These are phyloP conservation scores for Acropora yongei DNA, from an alignment of 64 coral and sea anemone genomes.

Conservation along the genomic window DNA sequence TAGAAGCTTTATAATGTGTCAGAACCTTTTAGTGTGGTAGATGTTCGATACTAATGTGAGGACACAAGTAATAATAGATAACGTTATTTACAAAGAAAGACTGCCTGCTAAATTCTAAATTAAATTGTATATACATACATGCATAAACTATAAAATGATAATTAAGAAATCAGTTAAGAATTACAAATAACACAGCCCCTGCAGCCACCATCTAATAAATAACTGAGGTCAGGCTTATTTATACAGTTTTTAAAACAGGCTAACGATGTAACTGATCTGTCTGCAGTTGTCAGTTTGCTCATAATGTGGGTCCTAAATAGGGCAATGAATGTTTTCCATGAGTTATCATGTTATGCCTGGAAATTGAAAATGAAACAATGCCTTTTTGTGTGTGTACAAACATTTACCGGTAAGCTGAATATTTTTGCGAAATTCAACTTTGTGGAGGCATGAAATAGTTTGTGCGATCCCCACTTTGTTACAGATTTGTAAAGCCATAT, in stretches of 20 bases:
- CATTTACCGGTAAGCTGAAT: too few relatives aligned
- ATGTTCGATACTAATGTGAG: background rate
- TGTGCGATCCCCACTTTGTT: too few relatives aligned
- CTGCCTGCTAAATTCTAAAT: too few relatives aligned
- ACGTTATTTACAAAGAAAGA: background rate
- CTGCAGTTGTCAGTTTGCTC: conserved; percentile 7
- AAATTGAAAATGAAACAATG: too few relatives aligned
- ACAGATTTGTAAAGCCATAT: too few relatives aligned
- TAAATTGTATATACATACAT: too few relatives aligned
- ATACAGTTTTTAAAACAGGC: background rate
- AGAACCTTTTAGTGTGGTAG: background rate
- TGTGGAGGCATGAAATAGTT: too few relatives aligned
- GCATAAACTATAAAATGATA: background rate
- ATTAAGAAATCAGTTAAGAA: background rate
- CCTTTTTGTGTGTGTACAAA: too few relatives aligned
- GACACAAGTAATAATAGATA: background rate
- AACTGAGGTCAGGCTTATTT: background rate
- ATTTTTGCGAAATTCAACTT: too few relatives aligned
- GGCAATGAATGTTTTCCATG: too few relatives aligned
- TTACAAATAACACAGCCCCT: background rate
- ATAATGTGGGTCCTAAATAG: background rate
- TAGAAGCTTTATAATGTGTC: too few relatives aligned
- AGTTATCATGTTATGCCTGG: too few relatives aligned
- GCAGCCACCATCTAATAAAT: background rate
- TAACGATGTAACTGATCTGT: background rate